phyloP scores from a whole-genome alignment of 2,113 vertebrate species.

The Scolopax mira region DNA sequence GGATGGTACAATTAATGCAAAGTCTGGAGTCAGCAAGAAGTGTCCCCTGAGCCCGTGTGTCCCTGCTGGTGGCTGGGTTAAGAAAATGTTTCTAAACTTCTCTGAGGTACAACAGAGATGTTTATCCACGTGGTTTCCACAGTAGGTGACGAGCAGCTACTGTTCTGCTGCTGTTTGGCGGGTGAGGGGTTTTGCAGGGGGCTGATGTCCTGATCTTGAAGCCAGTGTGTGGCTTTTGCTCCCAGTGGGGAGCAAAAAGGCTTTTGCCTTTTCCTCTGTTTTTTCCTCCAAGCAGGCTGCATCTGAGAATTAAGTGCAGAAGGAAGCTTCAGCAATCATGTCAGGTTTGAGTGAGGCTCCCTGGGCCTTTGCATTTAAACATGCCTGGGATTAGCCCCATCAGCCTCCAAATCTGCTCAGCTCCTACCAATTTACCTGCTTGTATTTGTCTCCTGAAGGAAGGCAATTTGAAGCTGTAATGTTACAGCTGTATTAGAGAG shows the following conservation, averaged over 20 bases:
- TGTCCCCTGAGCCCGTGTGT: not conserved
- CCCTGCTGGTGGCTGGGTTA: not conserved
- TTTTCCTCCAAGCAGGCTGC: not conserved
- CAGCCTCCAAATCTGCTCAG: not conserved
- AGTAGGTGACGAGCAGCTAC: not conserved
- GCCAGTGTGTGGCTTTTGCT: not conserved
- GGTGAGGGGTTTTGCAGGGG: not conserved
- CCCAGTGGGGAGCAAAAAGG: too few species aligned
- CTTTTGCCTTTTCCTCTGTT: not conserved
- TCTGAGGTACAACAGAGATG: not conserved
- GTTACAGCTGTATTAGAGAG: conserved; percentile 38
- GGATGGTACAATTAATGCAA: not conserved
- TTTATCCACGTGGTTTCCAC: not conserved
- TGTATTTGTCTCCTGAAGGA: conserved; percentile 19
- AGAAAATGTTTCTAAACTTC: not conserved
- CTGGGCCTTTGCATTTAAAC: conserved; percentile 25
- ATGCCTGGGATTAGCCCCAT: conserved; percentile 31
- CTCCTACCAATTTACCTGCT: conserved; percentile 9
- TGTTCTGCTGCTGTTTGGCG: not conserved
- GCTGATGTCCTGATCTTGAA: not conserved
- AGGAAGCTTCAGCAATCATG: not conserved
- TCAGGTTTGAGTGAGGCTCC: not conserved
- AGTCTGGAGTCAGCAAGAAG: conserved; percentile 52
- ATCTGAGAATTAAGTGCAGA: not conserved
- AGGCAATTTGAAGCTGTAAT: not conserved